These are phyloP conservation scores for Pocillopora grandis DNA, from an alignment of 92 coral and sea anemone genomes.

Conservation along the genomic window DNA sequence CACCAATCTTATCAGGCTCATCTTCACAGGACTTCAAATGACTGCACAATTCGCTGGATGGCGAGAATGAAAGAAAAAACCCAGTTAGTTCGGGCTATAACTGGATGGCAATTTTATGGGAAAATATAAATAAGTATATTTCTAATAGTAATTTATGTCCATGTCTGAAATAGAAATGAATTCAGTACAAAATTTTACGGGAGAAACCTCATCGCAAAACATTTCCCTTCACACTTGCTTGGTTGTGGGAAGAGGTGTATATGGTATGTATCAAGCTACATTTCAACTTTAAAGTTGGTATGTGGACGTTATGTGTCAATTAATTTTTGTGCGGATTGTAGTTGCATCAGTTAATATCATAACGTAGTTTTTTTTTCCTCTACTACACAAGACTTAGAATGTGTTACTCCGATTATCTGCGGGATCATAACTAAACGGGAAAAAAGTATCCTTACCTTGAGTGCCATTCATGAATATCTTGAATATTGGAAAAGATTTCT, in stretches of 20 bases:
- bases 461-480: slow-evolving; percentile 84
- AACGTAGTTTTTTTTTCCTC: no score
- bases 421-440: neutral
- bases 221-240: no score
- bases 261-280: no score
- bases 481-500: slow-evolving; percentile 71
- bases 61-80: neutral
- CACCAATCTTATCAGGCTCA: slow-evolving; percentile 70
- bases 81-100: neutral
- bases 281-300: no score
- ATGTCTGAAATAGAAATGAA: no score
- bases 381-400: neutral
- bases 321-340: no score
- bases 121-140: neutral
- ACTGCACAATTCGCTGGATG: slow-evolving; percentile 57
- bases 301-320: no score
- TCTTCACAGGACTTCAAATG: slow-evolving; percentile 75
- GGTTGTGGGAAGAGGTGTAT: no score
- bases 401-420: neutral
- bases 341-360: no score
- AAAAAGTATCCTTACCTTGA: slow-evolving; percentile 52
- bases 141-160: neutral
- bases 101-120: neutral
- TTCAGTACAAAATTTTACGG: no score
- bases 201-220: no score